Evolutionary conservation across 2,113 vertebrate species (phyloP).

Genomic region (Phoxinus phoxinus): DNA sequence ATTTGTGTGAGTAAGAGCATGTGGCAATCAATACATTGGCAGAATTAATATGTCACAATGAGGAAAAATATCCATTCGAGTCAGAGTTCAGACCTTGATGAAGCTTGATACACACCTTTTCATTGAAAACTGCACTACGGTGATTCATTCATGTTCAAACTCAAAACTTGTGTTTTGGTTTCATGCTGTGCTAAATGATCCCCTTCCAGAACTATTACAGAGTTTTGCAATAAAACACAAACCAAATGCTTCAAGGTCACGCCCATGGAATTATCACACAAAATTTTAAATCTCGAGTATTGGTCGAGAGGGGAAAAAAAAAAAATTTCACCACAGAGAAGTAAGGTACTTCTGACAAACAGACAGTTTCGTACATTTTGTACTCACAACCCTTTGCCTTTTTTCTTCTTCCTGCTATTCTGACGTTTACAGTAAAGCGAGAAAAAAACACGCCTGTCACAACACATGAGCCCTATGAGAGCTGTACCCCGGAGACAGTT

Average conservation of each 20-base stretch:
- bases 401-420: conserved; percentile 45
- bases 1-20: background rate
- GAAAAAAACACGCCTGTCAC: conserved; percentile 25
- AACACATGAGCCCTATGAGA: conserved; percentile 27
- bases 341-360: background rate
- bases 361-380: background rate
- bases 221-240: background rate
- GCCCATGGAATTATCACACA: background rate
- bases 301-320: background rate
- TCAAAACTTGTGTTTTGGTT: background rate
- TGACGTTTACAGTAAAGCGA: conserved; percentile 49
- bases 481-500: conserved; percentile 33
- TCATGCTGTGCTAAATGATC: background rate
- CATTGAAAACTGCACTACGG: background rate
- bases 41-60: background rate
- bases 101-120: background rate
- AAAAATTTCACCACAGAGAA: background rate
- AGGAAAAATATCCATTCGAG: background rate
- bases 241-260: background rate
- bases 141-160: background rate
- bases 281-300: background rate
- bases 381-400: background rate
- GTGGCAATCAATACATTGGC: background rate
- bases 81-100: background rate
- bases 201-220: background rate